Conservation (phyloP, 2,888 invertebrate genomes). For the Tenthredo distinguenda region DNA sequence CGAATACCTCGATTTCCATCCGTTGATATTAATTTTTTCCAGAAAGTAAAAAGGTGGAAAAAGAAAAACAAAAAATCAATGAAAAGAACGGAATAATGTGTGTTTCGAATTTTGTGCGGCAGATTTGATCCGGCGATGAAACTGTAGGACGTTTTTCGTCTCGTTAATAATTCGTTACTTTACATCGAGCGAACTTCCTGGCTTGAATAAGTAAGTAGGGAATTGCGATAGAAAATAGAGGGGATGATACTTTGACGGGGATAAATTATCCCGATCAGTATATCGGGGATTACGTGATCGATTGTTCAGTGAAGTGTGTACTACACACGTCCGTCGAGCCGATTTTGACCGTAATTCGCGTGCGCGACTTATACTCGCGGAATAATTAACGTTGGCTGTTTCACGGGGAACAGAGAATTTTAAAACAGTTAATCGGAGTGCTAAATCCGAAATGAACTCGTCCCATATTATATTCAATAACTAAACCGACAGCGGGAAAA, state of each 20-base stretch:
- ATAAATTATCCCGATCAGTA: neutral
- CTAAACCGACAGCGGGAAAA: constrained; percentile 45
- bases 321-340: neutral
- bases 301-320: neutral
- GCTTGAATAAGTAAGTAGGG: neutral
- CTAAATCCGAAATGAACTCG: constrained; percentile 41
- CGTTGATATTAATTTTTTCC: neutral
- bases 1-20: neutral
- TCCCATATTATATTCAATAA: constrained; percentile 47
- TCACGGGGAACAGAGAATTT: constrained; percentile 21
- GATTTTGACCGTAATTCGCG: neutral
- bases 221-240: neutral
- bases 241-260: neutral
- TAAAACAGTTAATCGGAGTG: constrained; percentile 44
- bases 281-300: neutral
- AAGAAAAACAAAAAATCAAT: too few species aligned
- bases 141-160: neutral
- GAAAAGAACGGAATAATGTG: neutral
- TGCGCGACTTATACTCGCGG: neutral
- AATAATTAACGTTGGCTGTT: constrained; percentile 13
- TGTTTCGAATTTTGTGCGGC: neutral
- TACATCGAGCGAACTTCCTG: neutral
- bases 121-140: neutral
- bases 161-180: neutral
- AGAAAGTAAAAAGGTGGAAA: neutral